Percentiles rank a stretch among this genome's conserved stretches.
Evolutionary conservation across 2,113 vertebrate genomes (phyloP).

Genomic region (Pangasianodon gigas): DNA sequence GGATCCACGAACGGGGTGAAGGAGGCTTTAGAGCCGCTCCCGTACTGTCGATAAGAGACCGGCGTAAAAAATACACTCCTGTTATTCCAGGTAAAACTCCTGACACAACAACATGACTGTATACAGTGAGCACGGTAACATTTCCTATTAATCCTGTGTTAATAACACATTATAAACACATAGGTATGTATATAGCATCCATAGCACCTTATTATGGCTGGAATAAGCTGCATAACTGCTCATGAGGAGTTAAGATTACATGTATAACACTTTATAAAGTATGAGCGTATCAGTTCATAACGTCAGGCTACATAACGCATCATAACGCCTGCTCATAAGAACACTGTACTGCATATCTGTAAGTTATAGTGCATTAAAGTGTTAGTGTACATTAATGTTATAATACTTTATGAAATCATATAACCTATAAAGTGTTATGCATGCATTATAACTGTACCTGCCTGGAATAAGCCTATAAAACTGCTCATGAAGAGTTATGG

Average conservation of each 20-base stretch:
- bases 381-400: background rate
- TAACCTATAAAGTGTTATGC: background rate
- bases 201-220: background rate
- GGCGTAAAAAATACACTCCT: constrained; percentile 41
- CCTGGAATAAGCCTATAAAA: background rate
- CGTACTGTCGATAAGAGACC: constrained; percentile 75
- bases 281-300: background rate
- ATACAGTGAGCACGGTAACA: background rate
- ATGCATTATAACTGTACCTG: background rate
- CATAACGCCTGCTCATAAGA: background rate
- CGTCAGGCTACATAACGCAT: background rate
- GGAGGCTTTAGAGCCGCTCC: constrained; percentile 92
- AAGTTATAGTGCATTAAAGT: background rate
- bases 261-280: background rate
- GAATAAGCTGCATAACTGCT: background rate
- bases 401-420: background rate
- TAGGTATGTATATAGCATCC: background rate
- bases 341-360: background rate
- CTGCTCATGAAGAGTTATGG: too few species aligned
- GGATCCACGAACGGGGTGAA: constrained; percentile 97
- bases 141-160: background rate
- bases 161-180: constrained; percentile 6
- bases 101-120: background rate
- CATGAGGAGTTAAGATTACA: background rate
- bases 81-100: background rate